A percentile compares a stretch with the other conserved stretches of the same genome.
Conservation (phyloP, 2,797 vertebrate species). For the Phrynocephalus vlangalii region DNA sequence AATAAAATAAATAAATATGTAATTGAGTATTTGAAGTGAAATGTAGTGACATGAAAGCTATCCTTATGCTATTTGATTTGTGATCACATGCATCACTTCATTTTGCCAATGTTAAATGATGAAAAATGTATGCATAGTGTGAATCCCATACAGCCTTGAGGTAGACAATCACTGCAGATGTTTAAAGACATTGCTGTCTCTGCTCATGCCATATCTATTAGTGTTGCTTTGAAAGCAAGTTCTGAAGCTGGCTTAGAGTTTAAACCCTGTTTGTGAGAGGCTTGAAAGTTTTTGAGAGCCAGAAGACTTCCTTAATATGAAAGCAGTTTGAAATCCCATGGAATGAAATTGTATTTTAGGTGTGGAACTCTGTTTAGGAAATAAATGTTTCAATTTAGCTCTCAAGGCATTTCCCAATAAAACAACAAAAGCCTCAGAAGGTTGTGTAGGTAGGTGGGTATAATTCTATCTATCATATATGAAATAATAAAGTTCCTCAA, state of each 20-base stretch:
- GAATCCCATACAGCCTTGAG: not conserved
- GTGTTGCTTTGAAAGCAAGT: not conserved
- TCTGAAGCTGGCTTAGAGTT: not conserved
- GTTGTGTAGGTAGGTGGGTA: not conserved
- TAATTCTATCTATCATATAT: slow-evolving; percentile 26
- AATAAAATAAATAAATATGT: too few species aligned
- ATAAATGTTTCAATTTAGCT: not conserved
- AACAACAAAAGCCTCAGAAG: not conserved
- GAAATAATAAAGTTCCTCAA: not conserved
- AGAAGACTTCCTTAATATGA: not conserved
- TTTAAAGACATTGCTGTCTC: not conserved
- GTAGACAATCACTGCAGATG: not conserved
- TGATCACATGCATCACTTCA: not conserved
- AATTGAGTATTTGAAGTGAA: not conserved
- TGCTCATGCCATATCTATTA: not conserved
- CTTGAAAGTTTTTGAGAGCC: not conserved
- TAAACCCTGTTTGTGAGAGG: not conserved
- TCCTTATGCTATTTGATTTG: not conserved
- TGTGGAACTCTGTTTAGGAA: slow-evolving; percentile 5
- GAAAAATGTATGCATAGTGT: not conserved
- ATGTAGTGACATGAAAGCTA: not conserved
- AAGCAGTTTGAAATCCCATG: not conserved
- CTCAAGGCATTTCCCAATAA: not conserved
- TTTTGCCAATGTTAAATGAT: not conserved
- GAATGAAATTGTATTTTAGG: slow-evolving; percentile 13